These are phyloP conservation scores for Microctonus hyperodae DNA, from an alignment of 2,888 invertebrate genomes.

Conservation along the genomic window DNA sequence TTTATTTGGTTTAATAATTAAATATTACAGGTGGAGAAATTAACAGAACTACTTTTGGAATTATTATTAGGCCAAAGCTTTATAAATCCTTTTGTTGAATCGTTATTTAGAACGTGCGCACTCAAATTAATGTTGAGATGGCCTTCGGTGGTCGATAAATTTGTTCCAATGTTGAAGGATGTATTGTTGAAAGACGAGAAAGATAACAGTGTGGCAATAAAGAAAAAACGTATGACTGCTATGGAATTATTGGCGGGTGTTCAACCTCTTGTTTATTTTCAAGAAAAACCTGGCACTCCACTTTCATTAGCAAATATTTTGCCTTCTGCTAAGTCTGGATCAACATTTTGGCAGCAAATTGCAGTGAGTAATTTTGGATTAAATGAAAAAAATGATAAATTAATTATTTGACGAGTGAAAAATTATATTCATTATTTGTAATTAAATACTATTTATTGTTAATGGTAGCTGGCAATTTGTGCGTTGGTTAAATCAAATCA, in stretches of 20 bases:
- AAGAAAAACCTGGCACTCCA: constrained; percentile 46
- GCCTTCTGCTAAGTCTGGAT: constrained; percentile 49
- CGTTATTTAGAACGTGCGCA: constrained; percentile 57
- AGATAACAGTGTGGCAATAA: constrained; percentile 42
- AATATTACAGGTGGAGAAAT: constrained; percentile 55
- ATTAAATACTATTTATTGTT: not conserved
- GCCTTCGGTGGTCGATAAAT: constrained; percentile 60
- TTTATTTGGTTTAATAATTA: too few relatives aligned
- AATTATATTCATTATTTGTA: not conserved
- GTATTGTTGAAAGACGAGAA: constrained; percentile 53
- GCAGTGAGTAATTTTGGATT: constrained; percentile 48
- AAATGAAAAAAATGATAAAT: not conserved
- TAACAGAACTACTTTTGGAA: constrained; percentile 58
- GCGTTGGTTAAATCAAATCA: constrained; percentile 55
- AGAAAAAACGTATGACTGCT: constrained; percentile 52
- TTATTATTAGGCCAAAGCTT: constrained; percentile 58
- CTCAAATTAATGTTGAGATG: constrained; percentile 60
- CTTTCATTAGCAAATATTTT: constrained; percentile 53
- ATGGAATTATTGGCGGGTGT: constrained; percentile 57
- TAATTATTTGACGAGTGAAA: not conserved
- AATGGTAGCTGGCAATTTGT: constrained; percentile 51
- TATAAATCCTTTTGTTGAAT: constrained; percentile 57
- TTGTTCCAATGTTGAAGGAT: constrained; percentile 54
- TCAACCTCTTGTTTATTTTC: constrained; percentile 55
- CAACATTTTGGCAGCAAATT: constrained; percentile 57